Evolutionary conservation across 2,113 vertebrate species (phyloP).

Genomic region (Speoplatyrhinus poulsoni): DNA sequence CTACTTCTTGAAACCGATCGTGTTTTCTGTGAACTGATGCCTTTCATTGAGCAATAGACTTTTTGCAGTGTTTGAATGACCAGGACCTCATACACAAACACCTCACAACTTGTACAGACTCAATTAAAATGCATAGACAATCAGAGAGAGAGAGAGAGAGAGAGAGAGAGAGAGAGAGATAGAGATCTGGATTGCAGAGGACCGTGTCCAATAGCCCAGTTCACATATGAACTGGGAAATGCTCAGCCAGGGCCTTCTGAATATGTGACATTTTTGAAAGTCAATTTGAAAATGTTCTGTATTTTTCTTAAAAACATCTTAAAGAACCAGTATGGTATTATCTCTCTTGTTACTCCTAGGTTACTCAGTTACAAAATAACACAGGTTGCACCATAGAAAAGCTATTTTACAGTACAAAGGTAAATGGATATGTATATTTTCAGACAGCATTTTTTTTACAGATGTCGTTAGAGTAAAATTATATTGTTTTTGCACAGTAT

Average conservation of each 20-base stretch:
- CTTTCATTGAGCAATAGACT: conserved; percentile 78
- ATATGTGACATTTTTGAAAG: conserved; percentile 32
- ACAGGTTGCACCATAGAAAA: conserved; percentile 50
- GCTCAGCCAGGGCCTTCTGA: background rate
- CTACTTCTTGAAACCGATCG: conserved; percentile 66
- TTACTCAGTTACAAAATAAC: conserved; percentile 64
- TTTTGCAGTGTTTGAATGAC: conserved; percentile 71
- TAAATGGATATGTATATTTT: conserved; percentile 80
- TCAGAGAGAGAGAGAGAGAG: conserved; percentile 67
- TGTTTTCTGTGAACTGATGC: conserved; percentile 71
- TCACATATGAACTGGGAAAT: background rate
- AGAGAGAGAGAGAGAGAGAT: conserved; percentile 54
- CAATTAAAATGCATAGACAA: conserved; percentile 79
- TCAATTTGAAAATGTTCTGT: conserved; percentile 39
- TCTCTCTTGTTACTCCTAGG: conserved; percentile 54
- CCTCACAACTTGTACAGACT: conserved; percentile 67
- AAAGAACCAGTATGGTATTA: conserved; percentile 27
- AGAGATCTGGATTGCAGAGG: conserved; percentile 5
- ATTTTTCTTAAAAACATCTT: conserved; percentile 38
- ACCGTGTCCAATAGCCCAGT: background rate
- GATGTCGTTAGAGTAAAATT: conserved; percentile 63
- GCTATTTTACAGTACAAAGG: conserved; percentile 77
- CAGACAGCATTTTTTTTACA: conserved; percentile 76
- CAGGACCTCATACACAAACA: conserved; percentile 68
- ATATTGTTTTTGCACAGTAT: conserved; percentile 61